Conservation (phyloP, 2,888 invertebrate species). For the Hesperia comma region DNA sequence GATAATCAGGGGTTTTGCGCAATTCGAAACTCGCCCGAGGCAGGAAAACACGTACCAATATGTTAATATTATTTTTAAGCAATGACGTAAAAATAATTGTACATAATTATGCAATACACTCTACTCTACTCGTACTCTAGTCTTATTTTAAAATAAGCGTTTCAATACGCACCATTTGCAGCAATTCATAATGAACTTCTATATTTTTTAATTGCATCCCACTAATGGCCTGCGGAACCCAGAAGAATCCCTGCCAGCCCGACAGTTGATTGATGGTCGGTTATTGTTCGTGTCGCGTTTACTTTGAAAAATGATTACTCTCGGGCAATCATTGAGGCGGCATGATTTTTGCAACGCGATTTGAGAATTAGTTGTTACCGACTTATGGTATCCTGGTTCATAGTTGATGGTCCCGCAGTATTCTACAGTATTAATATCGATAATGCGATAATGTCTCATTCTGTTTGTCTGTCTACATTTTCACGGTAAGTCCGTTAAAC, state of each 20-base stretch:
- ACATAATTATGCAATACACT: too few relatives aligned
- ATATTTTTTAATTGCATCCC: slow-evolving; percentile 27
- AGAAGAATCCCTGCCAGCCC: slow-evolving; percentile 64
- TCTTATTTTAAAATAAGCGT: background rate
- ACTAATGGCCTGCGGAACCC: slow-evolving; percentile 48
- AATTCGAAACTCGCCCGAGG: too few relatives aligned
- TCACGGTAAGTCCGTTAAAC: too few relatives aligned
- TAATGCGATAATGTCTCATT: too few relatives aligned
- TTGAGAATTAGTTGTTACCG: slow-evolving; percentile 3
- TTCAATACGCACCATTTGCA: background rate
- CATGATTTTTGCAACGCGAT: slow-evolving; percentile 26
- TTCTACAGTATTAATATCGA: too few relatives aligned
- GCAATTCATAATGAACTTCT: background rate
- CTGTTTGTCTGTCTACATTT: too few relatives aligned
- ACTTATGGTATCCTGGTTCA: background rate
- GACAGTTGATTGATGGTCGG: slow-evolving; percentile 71
- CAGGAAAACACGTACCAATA: too few relatives aligned
- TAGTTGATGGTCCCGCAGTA: too few relatives aligned
- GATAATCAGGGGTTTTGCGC: too few relatives aligned
- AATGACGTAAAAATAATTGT: too few relatives aligned
- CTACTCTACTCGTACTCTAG: too few relatives aligned
- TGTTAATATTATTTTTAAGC: too few relatives aligned
- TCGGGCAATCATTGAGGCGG: slow-evolving; percentile 11
- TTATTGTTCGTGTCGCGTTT: slow-evolving; percentile 73
- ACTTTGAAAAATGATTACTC: slow-evolving; percentile 64